Base-by-base conservation (phyloP, 2,888 invertebrate species). In the Dicycla oo region DNA sequence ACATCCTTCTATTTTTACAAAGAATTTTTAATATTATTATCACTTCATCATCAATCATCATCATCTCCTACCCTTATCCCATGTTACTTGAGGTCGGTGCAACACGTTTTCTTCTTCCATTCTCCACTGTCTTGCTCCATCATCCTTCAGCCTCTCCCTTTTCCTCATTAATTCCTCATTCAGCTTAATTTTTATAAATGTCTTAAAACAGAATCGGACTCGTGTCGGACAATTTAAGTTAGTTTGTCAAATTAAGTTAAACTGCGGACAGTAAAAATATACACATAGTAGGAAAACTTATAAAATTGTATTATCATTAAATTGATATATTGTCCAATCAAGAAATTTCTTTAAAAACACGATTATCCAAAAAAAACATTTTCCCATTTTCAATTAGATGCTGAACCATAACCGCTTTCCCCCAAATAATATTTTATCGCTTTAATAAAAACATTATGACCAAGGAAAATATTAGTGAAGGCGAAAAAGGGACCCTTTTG, bases 371-470 rank as follows among this genome's bases (percentile, higher is more conserved):
- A 71, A 71, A 71, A 73, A 34, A 63, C 23, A 64, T 53, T 57
- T 40, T 11, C 20, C 40, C 43, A 23, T 68, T 80, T 75, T 75
- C 72, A 75, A 73, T 75, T 73, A 73, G 26, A 77, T n/a, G 40
- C 53, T 57, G 40, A 79, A 69, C 51, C 68, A 58, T 69, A 69
- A 77, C 69, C 58, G 62, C 47, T 76, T 69, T 62, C 30, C 45
- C 51, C 34, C 61, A 73, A 78, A 75, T 70, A 78, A 84, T 78
- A 81, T 78, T 78, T 81, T 71, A 86, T 70, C 45, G 69, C 61
- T 78, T 81, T 81, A 78, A 75, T 86, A 84, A 84, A 84, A 86
- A 75, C 78, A 81, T 81, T 81, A 76, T 74, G 62, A 54, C 57
- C 60, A 67, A 64, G 62, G 80, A 83, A 83, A 78, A 80, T 73